These are phyloP conservation scores for Clanis bilineata DNA, from an alignment of 2,888 invertebrate species.

Conservation along the genomic window DNA sequence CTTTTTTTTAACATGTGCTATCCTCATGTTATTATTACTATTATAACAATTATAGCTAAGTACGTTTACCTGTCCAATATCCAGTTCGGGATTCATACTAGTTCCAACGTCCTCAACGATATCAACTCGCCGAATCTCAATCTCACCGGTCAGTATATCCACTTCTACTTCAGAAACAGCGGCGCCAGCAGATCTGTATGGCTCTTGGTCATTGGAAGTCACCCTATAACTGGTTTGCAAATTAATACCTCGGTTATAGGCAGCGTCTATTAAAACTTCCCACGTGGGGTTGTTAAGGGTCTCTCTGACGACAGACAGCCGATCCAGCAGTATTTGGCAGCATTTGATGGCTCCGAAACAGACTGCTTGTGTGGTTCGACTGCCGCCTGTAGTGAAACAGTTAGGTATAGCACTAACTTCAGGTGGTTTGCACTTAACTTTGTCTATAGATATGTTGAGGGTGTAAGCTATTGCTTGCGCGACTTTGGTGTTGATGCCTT, in stretches of 20 bases:
- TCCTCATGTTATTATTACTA: too few relatives aligned
- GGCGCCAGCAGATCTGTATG: constrained; percentile 76
- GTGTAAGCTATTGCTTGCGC: constrained; percentile 85
- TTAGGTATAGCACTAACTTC: constrained; percentile 85
- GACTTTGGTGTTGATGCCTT: constrained; percentile 89
- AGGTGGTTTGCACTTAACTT: constrained; percentile 85
- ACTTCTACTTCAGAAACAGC: constrained; percentile 86
- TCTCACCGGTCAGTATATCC: constrained; percentile 88
- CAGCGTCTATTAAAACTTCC: constrained; percentile 75
- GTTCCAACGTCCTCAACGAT: constrained; percentile 85
- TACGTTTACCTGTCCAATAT: constrained; percentile 84
- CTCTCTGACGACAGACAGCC: constrained; percentile 68
- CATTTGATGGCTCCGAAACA: constrained; percentile 62
- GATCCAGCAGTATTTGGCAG: constrained; percentile 75
- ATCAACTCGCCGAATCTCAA: constrained; percentile 83
- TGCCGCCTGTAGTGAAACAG: constrained; percentile 84
- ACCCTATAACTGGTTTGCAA: constrained; percentile 57
- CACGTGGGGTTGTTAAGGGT: constrained; percentile 71
- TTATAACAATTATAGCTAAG: too few relatives aligned
- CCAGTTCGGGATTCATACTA: constrained; percentile 85
- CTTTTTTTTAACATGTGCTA: too few relatives aligned
- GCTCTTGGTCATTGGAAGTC: constrained; percentile 46
- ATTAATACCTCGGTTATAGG: constrained; percentile 60
- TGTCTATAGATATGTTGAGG: constrained; percentile 84
- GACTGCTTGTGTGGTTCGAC: constrained; percentile 61